A percentile compares a stretch with the other conserved stretches of the same genome.
These are phyloP conservation scores for Tholera decimalis DNA, from an alignment of 2,888 invertebrate species.

Conservation along the genomic window DNA sequence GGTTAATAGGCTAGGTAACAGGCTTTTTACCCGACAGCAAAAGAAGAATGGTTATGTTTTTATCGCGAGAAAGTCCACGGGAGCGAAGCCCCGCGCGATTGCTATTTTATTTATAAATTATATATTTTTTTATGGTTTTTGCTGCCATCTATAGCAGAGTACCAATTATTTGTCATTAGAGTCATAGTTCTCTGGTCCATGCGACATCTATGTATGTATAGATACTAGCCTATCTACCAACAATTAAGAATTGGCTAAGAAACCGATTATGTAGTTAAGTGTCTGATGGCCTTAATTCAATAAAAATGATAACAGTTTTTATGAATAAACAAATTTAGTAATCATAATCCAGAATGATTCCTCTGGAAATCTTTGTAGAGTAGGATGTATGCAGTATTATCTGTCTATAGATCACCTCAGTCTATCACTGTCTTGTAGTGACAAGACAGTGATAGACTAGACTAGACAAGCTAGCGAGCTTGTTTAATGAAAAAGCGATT, in stretches of 20 bases:
- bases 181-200: neutral
- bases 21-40: too few relatives aligned
- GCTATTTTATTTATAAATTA: too few relatives aligned
- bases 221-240: too few relatives aligned
- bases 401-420: neutral
- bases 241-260: neutral
- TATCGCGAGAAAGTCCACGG: too few relatives aligned
- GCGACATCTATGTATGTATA: too few relatives aligned
- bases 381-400: neutral
- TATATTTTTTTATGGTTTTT: too few relatives aligned
- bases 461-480: too few relatives aligned
- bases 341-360: neutral
- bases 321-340: neutral
- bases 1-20: too few relatives aligned
- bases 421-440: neutral
- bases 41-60: too few relatives aligned
- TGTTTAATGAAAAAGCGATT: neutral
- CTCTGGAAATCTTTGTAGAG: neutral
- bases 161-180: neutral
- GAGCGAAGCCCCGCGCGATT: too few relatives aligned
- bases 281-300: neutral
- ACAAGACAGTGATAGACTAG: too few relatives aligned
- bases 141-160: neutral
- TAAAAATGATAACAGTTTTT: too few relatives aligned
- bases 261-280: conserved; percentile 6